Base-by-base conservation (phyloP, 2,888 invertebrate species). In the Norana najaformis region DNA sequence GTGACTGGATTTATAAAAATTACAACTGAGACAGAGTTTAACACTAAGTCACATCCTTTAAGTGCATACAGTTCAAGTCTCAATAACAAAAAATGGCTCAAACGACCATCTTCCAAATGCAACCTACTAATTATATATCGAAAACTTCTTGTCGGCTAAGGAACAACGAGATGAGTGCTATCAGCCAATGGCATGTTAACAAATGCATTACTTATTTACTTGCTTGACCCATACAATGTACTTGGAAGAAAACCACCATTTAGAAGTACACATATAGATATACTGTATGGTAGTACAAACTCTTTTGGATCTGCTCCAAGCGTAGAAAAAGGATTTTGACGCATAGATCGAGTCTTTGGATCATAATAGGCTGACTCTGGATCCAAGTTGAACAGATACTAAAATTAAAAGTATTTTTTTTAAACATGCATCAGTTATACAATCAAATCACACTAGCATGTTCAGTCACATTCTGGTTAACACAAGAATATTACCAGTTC, bases 331-430 rank as follows among this genome's bases (percentile, higher is more conserved):
- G 98, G 98, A 95, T 98, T 98, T 93, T 99, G 99, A 92, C 99
- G 96, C 99, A 99, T 99, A 0, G 99, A 98, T 91, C 99, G 96
- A 0, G 99, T 99, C 95, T 99, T 99, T 0, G 99, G 99, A 95
- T 99, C 99, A 95, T 99, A 99, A 95, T 98, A 99, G 0, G 99
- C 99, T 0, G 99, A 99, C 94, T 98, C 98, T 0, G 98, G 97
- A 95, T 99, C 98, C 93, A 99, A 96, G 95, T 99, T 99, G 90
- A 98, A 96, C 92, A 99, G 95, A 95, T 99, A 99, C 95, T 95
- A 93, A 34, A 94, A 93, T 69, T 69, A 69, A 0, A 16, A n/a
- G n/a, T n/a, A n/a, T n/a, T 69, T 30, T 47, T 69, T n/a, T 30
- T n/a, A 69, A 30, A 0, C 30, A 30, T n/a, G 1, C n/a, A n/a